Conservation (phyloP, 2,113 vertebrate genomes). For the Bothrops jararaca region DNA sequence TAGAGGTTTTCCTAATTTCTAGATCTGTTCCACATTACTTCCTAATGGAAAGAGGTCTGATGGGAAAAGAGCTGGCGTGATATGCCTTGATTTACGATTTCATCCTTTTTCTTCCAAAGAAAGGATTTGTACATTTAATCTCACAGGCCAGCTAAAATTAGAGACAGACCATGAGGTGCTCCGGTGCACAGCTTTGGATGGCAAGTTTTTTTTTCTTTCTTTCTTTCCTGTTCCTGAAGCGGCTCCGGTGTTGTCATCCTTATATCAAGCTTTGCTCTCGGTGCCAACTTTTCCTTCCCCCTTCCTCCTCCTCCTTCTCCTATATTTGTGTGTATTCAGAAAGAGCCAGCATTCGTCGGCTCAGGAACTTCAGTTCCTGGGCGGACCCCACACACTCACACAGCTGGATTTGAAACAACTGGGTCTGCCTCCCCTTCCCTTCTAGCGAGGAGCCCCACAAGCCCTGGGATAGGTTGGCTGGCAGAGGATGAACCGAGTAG, state of each 20-base stretch:
- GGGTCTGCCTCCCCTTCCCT: slow-evolving; percentile 71
- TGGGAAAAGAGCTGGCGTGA: background rate
- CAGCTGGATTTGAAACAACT: slow-evolving; percentile 86
- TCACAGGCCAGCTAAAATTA: slow-evolving; percentile 40
- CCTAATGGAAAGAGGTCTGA: background rate
- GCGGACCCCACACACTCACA: slow-evolving; percentile 70
- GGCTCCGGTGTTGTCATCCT: background rate
- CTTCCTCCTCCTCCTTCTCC: slow-evolving; percentile 33
- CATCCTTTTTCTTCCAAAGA: slow-evolving; percentile 21
- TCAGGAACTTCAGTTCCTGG: slow-evolving; percentile 72
- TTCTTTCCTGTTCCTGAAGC: background rate
- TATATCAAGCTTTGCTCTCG: background rate
- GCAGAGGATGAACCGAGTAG: slow-evolving; percentile 39
- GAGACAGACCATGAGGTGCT: slow-evolving; percentile 29
- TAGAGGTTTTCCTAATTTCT: slow-evolving; percentile 32
- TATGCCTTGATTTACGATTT: background rate
- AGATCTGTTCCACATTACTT: slow-evolving; percentile 4
- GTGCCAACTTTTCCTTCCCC: slow-evolving; percentile 33
- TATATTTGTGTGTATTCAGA: slow-evolving; percentile 58
- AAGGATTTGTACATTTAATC: slow-evolving; percentile 1
- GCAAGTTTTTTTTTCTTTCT: background rate
- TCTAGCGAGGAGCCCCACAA: slow-evolving; percentile 46
- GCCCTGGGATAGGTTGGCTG: slow-evolving; percentile 34
- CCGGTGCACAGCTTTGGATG: slow-evolving; percentile 26
- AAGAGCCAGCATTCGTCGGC: slow-evolving; percentile 51